Evolutionary conservation across 2,797 vertebrate genomes (phyloP).

Genomic region (Tenualosa thibaudeaui): DNA sequence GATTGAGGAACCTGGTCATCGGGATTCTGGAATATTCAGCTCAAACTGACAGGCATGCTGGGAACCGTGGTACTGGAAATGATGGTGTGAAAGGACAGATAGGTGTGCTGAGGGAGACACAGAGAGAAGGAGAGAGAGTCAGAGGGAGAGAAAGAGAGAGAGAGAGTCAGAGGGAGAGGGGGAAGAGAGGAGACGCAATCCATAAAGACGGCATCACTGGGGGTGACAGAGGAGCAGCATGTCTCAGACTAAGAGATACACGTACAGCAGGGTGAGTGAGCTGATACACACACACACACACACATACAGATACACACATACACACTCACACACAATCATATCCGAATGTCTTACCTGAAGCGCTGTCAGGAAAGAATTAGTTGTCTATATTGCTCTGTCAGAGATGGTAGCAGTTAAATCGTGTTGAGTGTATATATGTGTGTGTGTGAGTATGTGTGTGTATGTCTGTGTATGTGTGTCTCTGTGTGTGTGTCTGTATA

Average conservation of each 20-base stretch:
- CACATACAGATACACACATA: not conserved
- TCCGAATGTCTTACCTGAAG: not conserved
- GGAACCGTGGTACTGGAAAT: slow-evolving; percentile 42
- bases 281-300: slow-evolving; percentile 7
- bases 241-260: slow-evolving; percentile 87
- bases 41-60: not conserved
- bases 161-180: slow-evolving; percentile 31
- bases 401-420: not conserved
- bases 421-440: not conserved
- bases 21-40: slow-evolving; percentile 14
- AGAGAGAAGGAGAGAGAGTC: slow-evolving; percentile 1
- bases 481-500: slow-evolving; percentile 3
- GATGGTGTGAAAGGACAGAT: slow-evolving; percentile 37
- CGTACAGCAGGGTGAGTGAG: slow-evolving; percentile 86
- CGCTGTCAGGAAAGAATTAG: not conserved
- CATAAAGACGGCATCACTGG: slow-evolving; percentile 23
- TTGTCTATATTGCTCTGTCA: not conserved
- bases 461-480: not conserved
- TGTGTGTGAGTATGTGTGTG: not conserved
- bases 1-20: not conserved
- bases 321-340: slow-evolving; percentile 12
- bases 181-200: slow-evolving; percentile 35
- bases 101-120: slow-evolving; percentile 26
- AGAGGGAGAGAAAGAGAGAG: slow-evolving; percentile 25
- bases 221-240: slow-evolving; percentile 67